Conservation (phyloP, 1,140 invertebrate species). For the Temnothorax longispinosus region DNA sequence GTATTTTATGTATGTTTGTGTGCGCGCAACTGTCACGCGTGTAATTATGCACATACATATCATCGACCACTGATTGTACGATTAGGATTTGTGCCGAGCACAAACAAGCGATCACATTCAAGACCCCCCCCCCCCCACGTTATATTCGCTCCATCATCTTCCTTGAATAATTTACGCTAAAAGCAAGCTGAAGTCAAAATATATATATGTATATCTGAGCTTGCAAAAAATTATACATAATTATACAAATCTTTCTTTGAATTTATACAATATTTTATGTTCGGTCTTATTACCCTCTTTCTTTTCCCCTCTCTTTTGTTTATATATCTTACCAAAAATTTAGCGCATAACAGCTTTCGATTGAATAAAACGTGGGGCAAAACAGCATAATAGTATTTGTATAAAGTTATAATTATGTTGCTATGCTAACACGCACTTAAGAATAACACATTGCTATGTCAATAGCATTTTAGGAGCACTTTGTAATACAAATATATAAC, state of each 20-base stretch:
- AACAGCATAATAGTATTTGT: slow-evolving; percentile 36
- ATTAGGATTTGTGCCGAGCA: slow-evolving; percentile 78
- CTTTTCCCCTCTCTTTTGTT: not conserved
- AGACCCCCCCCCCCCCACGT: slow-evolving; percentile 5
- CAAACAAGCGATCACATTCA: slow-evolving; percentile 78
- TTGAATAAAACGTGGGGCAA: slow-evolving; percentile 57
- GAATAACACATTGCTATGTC: not conserved
- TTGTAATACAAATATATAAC: not conserved
- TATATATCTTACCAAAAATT: not conserved
- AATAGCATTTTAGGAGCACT: not conserved
- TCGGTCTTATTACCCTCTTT: not conserved
- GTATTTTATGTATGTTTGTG: slow-evolving; percentile 3
- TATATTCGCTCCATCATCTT: slow-evolving; percentile 6
- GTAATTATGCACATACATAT: slow-evolving; percentile 56
- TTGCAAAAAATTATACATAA: slow-evolving; percentile 15
- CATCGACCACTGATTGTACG: slow-evolving; percentile 79
- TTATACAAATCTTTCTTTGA: slow-evolving; percentile 22
- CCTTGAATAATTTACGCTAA: slow-evolving; percentile 1
- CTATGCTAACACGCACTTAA: not conserved
- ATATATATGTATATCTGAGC: slow-evolving; percentile 1
- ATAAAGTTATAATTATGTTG: not conserved
- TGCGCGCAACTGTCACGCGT: slow-evolving; percentile 25
- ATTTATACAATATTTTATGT: not conserved
- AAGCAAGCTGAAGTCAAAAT: slow-evolving; percentile 33
- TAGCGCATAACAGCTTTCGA: not conserved